Percentiles rank a stretch among this genome's conserved stretches.
These are phyloP conservation scores for Dolichoris vasculosae DNA, from an alignment of 1,140 invertebrate genomes.

Conservation along the genomic window DNA sequence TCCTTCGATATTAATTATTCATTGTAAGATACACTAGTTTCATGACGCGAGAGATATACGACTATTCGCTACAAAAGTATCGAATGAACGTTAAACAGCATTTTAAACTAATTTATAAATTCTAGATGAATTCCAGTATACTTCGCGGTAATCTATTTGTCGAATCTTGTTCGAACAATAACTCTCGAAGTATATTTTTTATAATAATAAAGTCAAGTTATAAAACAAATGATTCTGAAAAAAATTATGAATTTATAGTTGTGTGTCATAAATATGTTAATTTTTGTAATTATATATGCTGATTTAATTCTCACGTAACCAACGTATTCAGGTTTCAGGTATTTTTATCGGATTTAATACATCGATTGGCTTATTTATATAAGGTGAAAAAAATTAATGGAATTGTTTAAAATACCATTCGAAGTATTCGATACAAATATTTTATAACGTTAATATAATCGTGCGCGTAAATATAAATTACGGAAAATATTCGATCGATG, in stretches of 20 bases:
- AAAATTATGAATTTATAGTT: too few relatives aligned
- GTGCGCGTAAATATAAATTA: background rate
- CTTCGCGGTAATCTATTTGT: background rate
- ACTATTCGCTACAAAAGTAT: background rate
- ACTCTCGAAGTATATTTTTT: background rate
- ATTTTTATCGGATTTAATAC: too few relatives aligned
- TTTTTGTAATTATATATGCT: too few relatives aligned
- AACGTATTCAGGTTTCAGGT: too few relatives aligned
- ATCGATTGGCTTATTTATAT: too few relatives aligned
- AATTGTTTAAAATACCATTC: too few relatives aligned
- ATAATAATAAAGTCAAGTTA: background rate
- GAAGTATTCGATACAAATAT: too few relatives aligned
- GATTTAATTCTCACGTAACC: too few relatives aligned
- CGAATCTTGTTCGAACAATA: background rate
- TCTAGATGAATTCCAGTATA: background rate
- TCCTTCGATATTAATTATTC: conserved; percentile 37
- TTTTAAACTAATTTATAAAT: background rate
- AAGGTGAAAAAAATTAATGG: too few relatives aligned
- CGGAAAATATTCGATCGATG: background rate
- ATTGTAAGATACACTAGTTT: conserved; percentile 6
- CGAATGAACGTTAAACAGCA: background rate
- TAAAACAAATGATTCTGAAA: background rate
- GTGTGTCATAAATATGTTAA: too few relatives aligned
- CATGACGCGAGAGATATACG: background rate
- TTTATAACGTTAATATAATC: background rate